Evolutionary conservation across 2,113 vertebrate species (phyloP).

Genomic region (Catharus minimus): DNA sequence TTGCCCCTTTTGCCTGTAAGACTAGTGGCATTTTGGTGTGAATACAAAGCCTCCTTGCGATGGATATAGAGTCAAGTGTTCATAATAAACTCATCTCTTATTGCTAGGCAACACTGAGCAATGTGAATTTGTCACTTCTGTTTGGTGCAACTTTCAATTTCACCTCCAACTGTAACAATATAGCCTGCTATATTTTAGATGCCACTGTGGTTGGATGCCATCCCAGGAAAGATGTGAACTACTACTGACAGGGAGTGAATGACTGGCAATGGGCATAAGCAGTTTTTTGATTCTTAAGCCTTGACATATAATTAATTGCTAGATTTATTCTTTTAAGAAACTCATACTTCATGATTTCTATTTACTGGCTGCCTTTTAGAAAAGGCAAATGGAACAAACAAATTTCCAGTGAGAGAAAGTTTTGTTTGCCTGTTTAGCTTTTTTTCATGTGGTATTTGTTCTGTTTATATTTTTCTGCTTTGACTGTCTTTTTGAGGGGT

Average conservation of each 20-base stretch:
- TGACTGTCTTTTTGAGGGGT: not conserved
- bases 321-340: slow-evolving; percentile 71
- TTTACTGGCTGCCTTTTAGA: slow-evolving; percentile 65
- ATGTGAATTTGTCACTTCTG: slow-evolving; percentile 84
- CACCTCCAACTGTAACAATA: slow-evolving; percentile 85
- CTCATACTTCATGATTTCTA: slow-evolving; percentile 40
- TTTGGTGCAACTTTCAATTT: slow-evolving; percentile 83
- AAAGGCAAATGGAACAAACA: slow-evolving; percentile 15
- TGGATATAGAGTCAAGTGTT: slow-evolving; percentile 73
- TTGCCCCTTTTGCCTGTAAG: slow-evolving; percentile 34
- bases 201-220: slow-evolving; percentile 81
- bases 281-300: slow-evolving; percentile 78
- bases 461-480: not conserved
- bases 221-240: slow-evolving; percentile 85
- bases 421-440: not conserved
- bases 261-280: slow-evolving; percentile 81
- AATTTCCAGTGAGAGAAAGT: slow-evolving; percentile 32
- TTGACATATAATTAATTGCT: slow-evolving; percentile 81
- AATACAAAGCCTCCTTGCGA: slow-evolving; percentile 56
- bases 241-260: slow-evolving; percentile 82
- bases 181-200: slow-evolving; percentile 82
- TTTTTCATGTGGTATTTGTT: not conserved
- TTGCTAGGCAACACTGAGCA: slow-evolving; percentile 84
- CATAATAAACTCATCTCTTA: slow-evolving; percentile 76
- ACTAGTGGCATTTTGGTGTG: slow-evolving; percentile 46